phyloP scores from a whole-genome alignment of 2,797 vertebrate species.

The Acanthornis magna region DNA sequence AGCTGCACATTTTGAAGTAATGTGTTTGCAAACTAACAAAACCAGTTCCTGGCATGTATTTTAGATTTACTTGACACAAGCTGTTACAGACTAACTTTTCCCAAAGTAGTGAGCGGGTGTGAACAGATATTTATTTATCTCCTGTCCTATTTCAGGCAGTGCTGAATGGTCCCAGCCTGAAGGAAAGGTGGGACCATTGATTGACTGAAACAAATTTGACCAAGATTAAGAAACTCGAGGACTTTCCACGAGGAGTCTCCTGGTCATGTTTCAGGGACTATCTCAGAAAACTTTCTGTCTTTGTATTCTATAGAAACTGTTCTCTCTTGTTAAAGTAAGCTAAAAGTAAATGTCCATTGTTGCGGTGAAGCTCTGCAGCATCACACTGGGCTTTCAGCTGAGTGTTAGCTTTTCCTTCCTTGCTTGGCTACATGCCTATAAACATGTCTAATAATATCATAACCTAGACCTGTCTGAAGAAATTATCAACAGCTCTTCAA shows the following conservation, averaged over 20 bases:
- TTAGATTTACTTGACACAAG: neutral
- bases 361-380: neutral
- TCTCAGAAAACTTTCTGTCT: neutral
- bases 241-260: neutral
- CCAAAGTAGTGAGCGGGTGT: neutral
- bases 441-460: neutral
- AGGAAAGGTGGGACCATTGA: neutral
- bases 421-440: neutral
- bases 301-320: neutral
- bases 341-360: neutral
- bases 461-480: neutral
- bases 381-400: neutral
- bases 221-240: neutral
- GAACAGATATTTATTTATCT: constrained; percentile 52
- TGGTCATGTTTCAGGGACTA: neutral
- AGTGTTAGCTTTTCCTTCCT: neutral
- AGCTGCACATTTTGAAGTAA: neutral
- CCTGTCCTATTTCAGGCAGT: constrained; percentile 66
- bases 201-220: neutral
- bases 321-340: neutral
- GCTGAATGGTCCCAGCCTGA: constrained; percentile 68
- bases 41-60: neutral
- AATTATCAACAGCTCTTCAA: neutral
- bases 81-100: neutral
- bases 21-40: neutral